Percentiles rank a stretch among this genome's conserved stretches.
Conservation (phyloP, 2,888 invertebrate genomes). For the Halocaridina rubra region DNA sequence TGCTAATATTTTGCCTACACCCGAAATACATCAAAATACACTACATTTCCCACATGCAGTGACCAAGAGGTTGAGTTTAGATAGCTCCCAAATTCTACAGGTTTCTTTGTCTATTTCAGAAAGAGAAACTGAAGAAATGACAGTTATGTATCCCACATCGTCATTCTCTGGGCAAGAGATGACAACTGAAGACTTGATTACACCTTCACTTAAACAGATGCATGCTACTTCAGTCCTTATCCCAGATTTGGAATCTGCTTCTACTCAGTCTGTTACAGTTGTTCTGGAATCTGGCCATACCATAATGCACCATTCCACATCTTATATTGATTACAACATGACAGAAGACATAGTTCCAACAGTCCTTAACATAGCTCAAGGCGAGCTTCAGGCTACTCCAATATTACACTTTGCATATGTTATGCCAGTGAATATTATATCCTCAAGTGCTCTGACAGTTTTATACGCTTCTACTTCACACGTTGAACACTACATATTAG, state of each 20-base stretch:
- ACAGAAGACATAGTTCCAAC: background rate
- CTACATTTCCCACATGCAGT: background rate
- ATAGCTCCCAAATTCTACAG: too few species aligned
- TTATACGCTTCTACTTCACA: background rate
- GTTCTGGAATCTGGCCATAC: background rate
- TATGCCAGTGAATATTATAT: background rate
- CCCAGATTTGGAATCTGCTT: constrained; percentile 6
- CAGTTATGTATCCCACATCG: background rate
- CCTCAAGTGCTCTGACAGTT: background rate
- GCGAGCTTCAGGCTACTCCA: background rate
- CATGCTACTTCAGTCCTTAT: background rate
- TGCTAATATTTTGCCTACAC: background rate
- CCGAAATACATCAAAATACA: background rate
- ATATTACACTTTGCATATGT: background rate
- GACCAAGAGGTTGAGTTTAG: too few species aligned
- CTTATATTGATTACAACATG: background rate
- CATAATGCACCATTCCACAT: background rate
- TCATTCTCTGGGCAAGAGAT: background rate
- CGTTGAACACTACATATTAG: background rate
- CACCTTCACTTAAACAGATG: background rate
- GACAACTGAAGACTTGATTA: background rate
- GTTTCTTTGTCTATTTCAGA: background rate
- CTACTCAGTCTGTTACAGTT: background rate
- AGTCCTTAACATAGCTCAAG: background rate
- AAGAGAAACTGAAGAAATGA: background rate